These are phyloP conservation scores for Rhodeus uyekii DNA, from an alignment of 2,797 vertebrate species.

Conservation along the genomic window DNA sequence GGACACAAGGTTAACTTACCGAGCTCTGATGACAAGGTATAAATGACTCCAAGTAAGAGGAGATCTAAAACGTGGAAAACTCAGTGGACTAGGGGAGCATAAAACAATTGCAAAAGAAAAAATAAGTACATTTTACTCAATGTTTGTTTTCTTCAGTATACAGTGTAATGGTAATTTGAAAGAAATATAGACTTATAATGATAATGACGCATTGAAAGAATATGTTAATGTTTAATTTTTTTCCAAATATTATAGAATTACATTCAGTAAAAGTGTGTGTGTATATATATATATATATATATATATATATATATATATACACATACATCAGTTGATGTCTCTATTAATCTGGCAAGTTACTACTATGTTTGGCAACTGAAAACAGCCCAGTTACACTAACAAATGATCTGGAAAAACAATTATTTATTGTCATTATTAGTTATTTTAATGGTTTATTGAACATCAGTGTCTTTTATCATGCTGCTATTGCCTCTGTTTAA, in stretches of 20 bases:
- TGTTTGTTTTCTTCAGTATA: no score
- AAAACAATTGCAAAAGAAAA: no score
- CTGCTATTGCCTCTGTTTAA: slow-evolving; percentile 6
- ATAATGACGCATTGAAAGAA: no score
- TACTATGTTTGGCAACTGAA: not conserved
- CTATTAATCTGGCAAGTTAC: not conserved
- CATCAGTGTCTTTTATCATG: not conserved
- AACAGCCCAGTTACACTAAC: not conserved
- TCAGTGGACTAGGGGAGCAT: no score
- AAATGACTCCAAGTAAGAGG: no score
- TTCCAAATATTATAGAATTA: not conserved
- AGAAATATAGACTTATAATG: no score
- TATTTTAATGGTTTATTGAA: slow-evolving; percentile 18
- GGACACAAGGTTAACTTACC: no score
- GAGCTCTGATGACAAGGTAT: no score
- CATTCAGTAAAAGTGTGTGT: not conserved
- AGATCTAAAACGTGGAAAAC: no score
- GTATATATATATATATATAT: not conserved
- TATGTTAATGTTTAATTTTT: not conserved
- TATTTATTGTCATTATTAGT: slow-evolving; percentile 4
- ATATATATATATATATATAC: no score
- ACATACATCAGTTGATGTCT: not conserved
- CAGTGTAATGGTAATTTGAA: no score
- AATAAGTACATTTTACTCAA: no score
- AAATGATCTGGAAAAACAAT: not conserved